Evolutionary conservation across 2,797 vertebrate genomes (phyloP), one percentile per base, ranked within the genome.

Genomic region (Labroides dimidiatus): DNA sequence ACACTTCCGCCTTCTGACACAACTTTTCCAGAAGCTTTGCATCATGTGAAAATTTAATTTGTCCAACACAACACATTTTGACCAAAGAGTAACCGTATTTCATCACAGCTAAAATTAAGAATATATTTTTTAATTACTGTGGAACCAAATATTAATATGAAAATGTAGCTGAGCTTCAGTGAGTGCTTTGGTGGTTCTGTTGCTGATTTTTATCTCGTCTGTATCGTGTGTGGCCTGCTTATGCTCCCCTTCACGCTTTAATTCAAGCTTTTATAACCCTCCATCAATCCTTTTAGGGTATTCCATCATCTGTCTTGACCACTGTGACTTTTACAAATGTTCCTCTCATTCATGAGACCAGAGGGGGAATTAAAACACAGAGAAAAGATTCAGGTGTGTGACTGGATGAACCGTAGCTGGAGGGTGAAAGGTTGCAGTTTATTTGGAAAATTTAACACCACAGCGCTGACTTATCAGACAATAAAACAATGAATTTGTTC

Each of bases 161-260:
- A 6, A 33, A 33, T 33, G 30, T 8, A 33, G 30, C 30, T 33
- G 7, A 33, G 30, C 30, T 33, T 33, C 7, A 33, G 30, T 33
- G 30, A 6, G 27, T 27, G 27, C 6, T 3, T 33, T 33, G 30
- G 30, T 33, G 30, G 30, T 33, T 33, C 30, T 33, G 30, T 33
- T 33, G 8, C 30, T 33, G 30, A 5, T 33, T 6, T 33, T 33
- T 6, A 33, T 9, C 8, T 4, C 8, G 30, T 33, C 30, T 33
- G 30, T 8, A 33, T 33, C 47, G 55, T 69, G 64, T 41, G 17
- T 61, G 37, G 81, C 84, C 87, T 85, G 82, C 81, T 80, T 67
- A 75, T 67, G 69, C 51, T 57, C 55, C 56, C 72, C 76, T 90
- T 85, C 81, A 87, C 64, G 57, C 19, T 71, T 80, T 6, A 33